Percentiles rank a stretch among this genome's conserved stretches.
Evolutionary conservation across 2,888 invertebrate genomes (phyloP).

Genomic region (Rhagophthalmus giganteus): DNA sequence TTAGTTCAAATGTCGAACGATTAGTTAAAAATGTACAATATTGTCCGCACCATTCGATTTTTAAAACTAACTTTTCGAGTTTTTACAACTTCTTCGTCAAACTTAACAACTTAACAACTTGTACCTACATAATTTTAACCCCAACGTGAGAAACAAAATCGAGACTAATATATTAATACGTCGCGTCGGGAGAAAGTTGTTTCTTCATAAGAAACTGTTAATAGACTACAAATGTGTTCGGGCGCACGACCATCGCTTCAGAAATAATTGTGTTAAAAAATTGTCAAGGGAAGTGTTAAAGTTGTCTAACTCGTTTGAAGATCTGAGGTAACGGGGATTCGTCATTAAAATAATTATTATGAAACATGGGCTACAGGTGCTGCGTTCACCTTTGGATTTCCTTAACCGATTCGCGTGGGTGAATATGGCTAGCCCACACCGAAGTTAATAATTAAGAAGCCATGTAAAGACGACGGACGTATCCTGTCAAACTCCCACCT

Average conservation of each 20-base stretch:
- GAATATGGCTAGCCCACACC: not conserved
- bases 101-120: no score
- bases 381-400: slow-evolving; percentile 21
- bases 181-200: no score
- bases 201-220: slow-evolving; percentile 5
- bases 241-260: slow-evolving; percentile 3
- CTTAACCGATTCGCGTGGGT: slow-evolving; percentile 12
- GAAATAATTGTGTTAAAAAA: slow-evolving; percentile 15
- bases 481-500: no score
- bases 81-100: no score
- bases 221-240: slow-evolving; percentile 10
- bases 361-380: slow-evolving; percentile 21
- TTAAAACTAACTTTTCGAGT: no score
- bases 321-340: slow-evolving; percentile 18
- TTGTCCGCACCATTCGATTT: no score
- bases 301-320: slow-evolving; percentile 22
- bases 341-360: slow-evolving; percentile 23
- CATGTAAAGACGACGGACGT: no score
- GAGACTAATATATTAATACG: no score
- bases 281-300: slow-evolving; percentile 21
- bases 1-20: no score
- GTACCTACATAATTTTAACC: not conserved
- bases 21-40: no score
- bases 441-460: no score
- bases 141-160: slow-evolving; percentile 1